phyloP scores from a whole-genome alignment of 2,888 invertebrate genomes.

The Carterocephalus palaemon region DNA sequence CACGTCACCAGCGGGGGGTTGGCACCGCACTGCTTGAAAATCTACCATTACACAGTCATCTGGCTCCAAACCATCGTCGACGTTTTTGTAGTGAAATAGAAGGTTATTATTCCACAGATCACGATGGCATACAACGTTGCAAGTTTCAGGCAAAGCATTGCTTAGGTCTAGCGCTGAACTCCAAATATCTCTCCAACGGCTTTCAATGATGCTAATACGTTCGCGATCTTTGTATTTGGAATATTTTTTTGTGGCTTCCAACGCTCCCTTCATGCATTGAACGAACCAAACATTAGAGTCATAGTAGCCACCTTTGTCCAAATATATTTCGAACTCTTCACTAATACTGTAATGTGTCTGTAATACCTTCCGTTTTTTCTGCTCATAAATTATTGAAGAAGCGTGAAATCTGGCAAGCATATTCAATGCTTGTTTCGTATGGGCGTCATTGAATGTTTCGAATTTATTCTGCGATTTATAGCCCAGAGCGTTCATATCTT shows the following conservation, averaged over 20 bases:
- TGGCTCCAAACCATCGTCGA: conserved; percentile 48
- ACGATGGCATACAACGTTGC: conserved; percentile 79
- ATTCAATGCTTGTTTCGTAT: conserved; percentile 65
- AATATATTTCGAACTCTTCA: conserved; percentile 46
- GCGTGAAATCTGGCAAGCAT: conserved; percentile 74
- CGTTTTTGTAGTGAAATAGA: conserved; percentile 68
- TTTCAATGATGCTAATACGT: conserved; percentile 43
- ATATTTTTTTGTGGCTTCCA: conserved; percentile 51
- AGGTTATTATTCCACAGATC: conserved; percentile 83
- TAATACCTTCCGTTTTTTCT: conserved; percentile 51
- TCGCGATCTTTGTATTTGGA: conserved; percentile 49
- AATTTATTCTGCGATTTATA: conserved; percentile 56
- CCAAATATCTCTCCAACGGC: conserved; percentile 54
- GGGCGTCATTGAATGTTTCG: conserved; percentile 62
- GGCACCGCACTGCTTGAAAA: conserved; percentile 82
- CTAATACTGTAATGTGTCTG: conserved; percentile 43
- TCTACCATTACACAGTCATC: conserved; percentile 82
- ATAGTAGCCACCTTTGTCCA: conserved; percentile 51
- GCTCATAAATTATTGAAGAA: conserved; percentile 73
- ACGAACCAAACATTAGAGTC: conserved; percentile 50
- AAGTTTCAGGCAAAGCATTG: conserved; percentile 48
- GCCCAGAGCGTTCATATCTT: conserved; percentile 57
- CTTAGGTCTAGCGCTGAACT: conserved; percentile 44
- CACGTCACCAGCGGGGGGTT: conserved; percentile 83
- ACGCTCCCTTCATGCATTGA: conserved; percentile 59